Conservation (phyloP, 2,797 vertebrate species). For the Botia almorhae region DNA sequence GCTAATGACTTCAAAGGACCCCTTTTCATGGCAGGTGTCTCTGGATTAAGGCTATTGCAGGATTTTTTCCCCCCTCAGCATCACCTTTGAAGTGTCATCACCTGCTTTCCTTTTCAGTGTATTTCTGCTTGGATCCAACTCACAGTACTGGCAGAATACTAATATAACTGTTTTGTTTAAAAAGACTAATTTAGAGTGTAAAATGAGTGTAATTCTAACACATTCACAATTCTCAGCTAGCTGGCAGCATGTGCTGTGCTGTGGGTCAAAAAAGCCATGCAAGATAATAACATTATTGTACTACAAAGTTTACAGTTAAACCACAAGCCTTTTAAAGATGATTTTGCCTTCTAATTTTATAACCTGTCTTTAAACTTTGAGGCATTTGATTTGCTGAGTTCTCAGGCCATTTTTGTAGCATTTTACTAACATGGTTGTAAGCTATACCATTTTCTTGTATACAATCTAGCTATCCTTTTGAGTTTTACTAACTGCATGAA, state of each 20-base stretch:
- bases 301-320: background rate
- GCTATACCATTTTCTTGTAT: too few relatives aligned
- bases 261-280: slow-evolving; percentile 11
- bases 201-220: slow-evolving; percentile 48
- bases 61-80: slow-evolving; percentile 48
- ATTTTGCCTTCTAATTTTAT: background rate
- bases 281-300: slow-evolving; percentile 2
- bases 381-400: background rate
- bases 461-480: too few relatives aligned
- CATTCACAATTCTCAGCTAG: slow-evolving; percentile 29
- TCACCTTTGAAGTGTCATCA: slow-evolving; percentile 62
- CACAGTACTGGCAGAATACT: slow-evolving; percentile 31
- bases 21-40: slow-evolving; percentile 79
- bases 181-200: slow-evolving; percentile 41
- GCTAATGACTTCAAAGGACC: slow-evolving; percentile 72
- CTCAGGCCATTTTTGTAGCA: background rate
- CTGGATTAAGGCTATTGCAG: slow-evolving; percentile 79
- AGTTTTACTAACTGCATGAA: too few relatives aligned
- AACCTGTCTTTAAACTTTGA: too few relatives aligned
- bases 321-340: background rate
- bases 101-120: slow-evolving; percentile 43
- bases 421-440: too few relatives aligned
- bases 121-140: slow-evolving; percentile 45
- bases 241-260: slow-evolving; percentile 24
- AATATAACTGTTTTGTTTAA: slow-evolving; percentile 55